A percentile compares a stretch with the other conserved stretches of the same genome.
phyloP scores from a whole-genome alignment of 2,113 vertebrate genomes.

The Conger conger region DNA sequence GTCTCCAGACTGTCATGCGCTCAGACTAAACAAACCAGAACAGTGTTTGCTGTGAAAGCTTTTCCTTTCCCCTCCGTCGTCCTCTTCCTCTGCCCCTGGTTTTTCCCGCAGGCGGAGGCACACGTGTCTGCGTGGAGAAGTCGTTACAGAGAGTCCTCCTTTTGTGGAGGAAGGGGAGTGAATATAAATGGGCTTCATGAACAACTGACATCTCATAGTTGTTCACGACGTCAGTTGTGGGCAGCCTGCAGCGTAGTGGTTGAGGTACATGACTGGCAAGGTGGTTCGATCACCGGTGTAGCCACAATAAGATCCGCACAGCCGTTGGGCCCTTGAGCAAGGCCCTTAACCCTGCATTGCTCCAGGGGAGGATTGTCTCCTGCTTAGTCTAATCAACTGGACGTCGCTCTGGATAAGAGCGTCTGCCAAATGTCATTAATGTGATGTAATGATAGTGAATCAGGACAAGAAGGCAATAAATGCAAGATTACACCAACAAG shows the following conservation, averaged over 20 bases:
- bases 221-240: no score
- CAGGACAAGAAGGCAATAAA: background rate
- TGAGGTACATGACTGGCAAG: no score
- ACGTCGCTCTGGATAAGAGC: no score
- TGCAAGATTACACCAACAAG: background rate
- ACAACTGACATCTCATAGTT: background rate
- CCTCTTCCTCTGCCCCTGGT: background rate
- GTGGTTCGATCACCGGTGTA: no score
- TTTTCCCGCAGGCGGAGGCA: background rate
- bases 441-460: no score
- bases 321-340: no score
- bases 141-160: background rate
- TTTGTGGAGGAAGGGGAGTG: background rate
- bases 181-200: background rate
- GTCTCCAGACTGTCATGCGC: slow-evolving; percentile 6
- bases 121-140: background rate
- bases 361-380: no score
- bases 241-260: no score
- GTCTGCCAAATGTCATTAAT: no score
- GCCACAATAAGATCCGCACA: no score
- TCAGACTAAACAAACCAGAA: slow-evolving; percentile 17
- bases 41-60: background rate
- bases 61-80: background rate
- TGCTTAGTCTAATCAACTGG: no score
- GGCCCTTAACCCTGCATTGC: no score